These are phyloP conservation scores for Lasioglossum oenotherae DNA, from an alignment of 2,888 invertebrate genomes.

Conservation along the genomic window DNA sequence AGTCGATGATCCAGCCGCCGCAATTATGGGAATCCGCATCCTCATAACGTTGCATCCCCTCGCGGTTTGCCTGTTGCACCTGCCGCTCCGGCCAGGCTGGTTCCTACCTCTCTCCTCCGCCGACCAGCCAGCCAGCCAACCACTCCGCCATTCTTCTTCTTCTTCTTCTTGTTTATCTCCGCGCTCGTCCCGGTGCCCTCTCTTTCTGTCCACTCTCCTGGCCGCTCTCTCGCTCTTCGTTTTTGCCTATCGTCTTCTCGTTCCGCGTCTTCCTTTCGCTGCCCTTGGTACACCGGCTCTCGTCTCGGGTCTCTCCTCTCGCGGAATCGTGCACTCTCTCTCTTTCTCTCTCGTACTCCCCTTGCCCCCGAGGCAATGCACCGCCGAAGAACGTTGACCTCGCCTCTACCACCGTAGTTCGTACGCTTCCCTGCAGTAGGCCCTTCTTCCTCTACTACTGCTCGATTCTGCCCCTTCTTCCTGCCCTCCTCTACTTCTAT, in stretches of 20 bases:
- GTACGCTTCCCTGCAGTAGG: slow-evolving; percentile 59
- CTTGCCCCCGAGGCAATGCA: slow-evolving; percentile 81
- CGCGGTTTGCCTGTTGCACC: slow-evolving; percentile 76
- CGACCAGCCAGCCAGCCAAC: slow-evolving; percentile 35
- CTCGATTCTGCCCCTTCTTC: slow-evolving; percentile 24
- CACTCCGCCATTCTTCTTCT: slow-evolving; percentile 72
- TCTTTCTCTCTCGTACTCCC: slow-evolving; percentile 37
- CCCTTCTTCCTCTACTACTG: slow-evolving; percentile 45
- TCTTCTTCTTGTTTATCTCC: slow-evolving; percentile 53
- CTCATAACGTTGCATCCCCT: slow-evolving; percentile 70
- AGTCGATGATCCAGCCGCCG: slow-evolving; percentile 61
- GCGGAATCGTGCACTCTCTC: background rate
- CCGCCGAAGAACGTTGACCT: slow-evolving; percentile 81
- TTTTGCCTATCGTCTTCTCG: slow-evolving; percentile 62
- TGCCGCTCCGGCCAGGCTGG: slow-evolving; percentile 77
- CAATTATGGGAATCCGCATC: slow-evolving; percentile 80
- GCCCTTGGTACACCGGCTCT: slow-evolving; percentile 53
- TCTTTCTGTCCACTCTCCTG: background rate
- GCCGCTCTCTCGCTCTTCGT: slow-evolving; percentile 35
- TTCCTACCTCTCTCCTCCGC: slow-evolving; percentile 64
- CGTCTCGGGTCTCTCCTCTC: slow-evolving; percentile 36
- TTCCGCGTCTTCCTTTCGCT: slow-evolving; percentile 56
- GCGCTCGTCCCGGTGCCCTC: slow-evolving; percentile 16
- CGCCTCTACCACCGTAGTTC: slow-evolving; percentile 63
- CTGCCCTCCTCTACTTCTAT: slow-evolving; percentile 58